These are phyloP conservation scores for Rhinatrema bivittatum DNA, from an alignment of 2,797 vertebrate species.

Conservation along the genomic window DNA sequence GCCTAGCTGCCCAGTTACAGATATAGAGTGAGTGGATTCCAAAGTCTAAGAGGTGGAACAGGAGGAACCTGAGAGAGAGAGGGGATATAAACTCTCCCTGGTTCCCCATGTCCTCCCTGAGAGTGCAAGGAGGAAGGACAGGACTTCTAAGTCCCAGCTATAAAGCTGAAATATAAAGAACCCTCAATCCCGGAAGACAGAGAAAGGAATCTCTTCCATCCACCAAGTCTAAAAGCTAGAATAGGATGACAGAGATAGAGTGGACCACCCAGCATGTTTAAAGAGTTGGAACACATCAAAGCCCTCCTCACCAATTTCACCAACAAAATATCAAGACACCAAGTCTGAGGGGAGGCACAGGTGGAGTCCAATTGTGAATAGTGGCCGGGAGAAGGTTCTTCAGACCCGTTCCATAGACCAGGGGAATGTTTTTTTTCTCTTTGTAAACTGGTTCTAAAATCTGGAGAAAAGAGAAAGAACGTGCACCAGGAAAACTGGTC, in stretches of 20 bases:
- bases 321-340: conserved; percentile 25
- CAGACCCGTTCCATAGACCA: too few relatives aligned
- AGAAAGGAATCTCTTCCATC: too few relatives aligned
- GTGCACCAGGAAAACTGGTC: conserved; percentile 9
- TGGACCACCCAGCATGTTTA: too few relatives aligned
- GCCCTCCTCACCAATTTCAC: conserved; percentile 10
- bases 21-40: not conserved
- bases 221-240: too few relatives aligned
- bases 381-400: conserved; percentile 16
- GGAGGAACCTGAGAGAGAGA: conserved; percentile 6
- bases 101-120: conserved; percentile 1
- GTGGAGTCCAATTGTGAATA: conserved; percentile 10
- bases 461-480: not conserved
- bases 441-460: conserved; percentile 1
- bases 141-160: conserved; percentile 11
- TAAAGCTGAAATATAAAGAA: conserved; percentile 7
- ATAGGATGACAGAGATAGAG: too few relatives aligned
- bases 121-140: not conserved
- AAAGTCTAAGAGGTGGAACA: too few relatives aligned
- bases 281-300: conserved; percentile 4
- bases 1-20: too few relatives aligned
- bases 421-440: too few relatives aligned
- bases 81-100: not conserved
- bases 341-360: too few relatives aligned
- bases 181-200: too few relatives aligned